Evolutionary conservation across 2,888 invertebrate genomes (phyloP).

Genomic region (Tetragnatha montana): DNA sequence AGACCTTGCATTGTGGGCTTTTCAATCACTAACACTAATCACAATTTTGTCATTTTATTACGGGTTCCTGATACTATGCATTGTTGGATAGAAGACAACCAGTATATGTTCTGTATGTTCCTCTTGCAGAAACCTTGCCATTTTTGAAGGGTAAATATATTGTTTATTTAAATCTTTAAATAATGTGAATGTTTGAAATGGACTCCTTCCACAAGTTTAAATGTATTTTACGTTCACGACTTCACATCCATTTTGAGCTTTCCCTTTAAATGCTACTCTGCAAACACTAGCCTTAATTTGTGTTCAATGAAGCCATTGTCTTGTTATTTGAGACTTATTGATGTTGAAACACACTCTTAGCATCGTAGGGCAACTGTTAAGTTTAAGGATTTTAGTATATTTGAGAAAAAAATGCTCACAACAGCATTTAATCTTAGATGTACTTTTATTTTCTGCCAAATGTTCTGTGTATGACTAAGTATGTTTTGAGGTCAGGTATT

Average conservation of each 20-base stretch:
- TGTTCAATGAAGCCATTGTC: conserved; percentile 23
- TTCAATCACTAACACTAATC: conserved; percentile 29
- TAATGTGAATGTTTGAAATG: conserved; percentile 21
- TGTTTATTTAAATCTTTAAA: conserved; percentile 11
- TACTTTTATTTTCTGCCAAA: not conserved
- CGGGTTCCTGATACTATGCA: conserved; percentile 48
- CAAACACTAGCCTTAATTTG: conserved; percentile 49
- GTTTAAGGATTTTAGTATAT: conserved; percentile 5
- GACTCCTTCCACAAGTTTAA: conserved; percentile 55
- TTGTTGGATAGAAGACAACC: conserved; percentile 34
- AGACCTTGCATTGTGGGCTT: conserved; percentile 26
- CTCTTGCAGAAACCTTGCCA: conserved; percentile 63
- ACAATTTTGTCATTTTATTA: conserved; percentile 49
- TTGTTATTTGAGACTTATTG: conserved; percentile 27
- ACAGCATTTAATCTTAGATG: not conserved
- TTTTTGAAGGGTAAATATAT: conserved; percentile 46
- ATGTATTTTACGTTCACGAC: conserved; percentile 36
- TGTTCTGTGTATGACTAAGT: not conserved
- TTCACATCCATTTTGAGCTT: conserved; percentile 57
- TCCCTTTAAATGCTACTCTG: conserved; percentile 41
- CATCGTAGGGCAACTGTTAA: conserved; percentile 14
- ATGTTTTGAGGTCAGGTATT: not conserved
- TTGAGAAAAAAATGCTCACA: not conserved
- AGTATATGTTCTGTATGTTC: conserved; percentile 61
- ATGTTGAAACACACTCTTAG: not conserved